Evolutionary conservation across 2,113 vertebrate genomes (phyloP), one percentile per base, ranked within the genome.

Genomic region (Catharus fuscescens): DNA sequence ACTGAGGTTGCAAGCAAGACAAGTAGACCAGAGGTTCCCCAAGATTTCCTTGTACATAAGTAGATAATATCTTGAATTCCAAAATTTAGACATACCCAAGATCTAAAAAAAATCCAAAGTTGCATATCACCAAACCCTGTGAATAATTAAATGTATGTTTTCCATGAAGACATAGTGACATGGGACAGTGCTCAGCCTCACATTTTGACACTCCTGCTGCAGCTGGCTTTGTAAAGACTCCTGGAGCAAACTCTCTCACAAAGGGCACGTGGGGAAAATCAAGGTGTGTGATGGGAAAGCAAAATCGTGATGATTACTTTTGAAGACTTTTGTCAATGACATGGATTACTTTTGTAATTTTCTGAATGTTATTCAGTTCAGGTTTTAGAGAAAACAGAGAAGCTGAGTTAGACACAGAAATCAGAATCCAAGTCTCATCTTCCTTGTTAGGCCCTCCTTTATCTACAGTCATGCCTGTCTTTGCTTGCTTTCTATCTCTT

Each of bases 221-320:
- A 25, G 25, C 1, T 73, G 21, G 2, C 8, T 66, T 66, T 91
- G 20, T 29, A 36, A 78, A 53, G 21, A 38, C 10, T 80, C 13
- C 19, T 52, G 26, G 10, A 93, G 3, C 13, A 66, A 81, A 9
- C 19, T 73, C 8, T 40, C 17, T 81, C 1, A 5, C 36, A 34
- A 45, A 70, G 15, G 10, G 4, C 17, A 42, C 0, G 0, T 13
- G 45, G 59, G 65, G 8, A 24, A 80, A 76, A 73, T 29, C 19
- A 60, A 62, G 10, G 10, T 45, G 11, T 2, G 2, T 36, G 29
- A 34, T 17, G 5, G n/a, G 23, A 85, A 79, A 81, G 10, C 5
- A 79, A 47, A 87, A 64, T 15, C 6, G 42, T 66, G 6, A 11
- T 36, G 5, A 34, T 66, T 69, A 29, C 5, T 83, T 88, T 40